Conservation (phyloP, 2,888 invertebrate species). For the Drosophila multiciliata region DNA sequence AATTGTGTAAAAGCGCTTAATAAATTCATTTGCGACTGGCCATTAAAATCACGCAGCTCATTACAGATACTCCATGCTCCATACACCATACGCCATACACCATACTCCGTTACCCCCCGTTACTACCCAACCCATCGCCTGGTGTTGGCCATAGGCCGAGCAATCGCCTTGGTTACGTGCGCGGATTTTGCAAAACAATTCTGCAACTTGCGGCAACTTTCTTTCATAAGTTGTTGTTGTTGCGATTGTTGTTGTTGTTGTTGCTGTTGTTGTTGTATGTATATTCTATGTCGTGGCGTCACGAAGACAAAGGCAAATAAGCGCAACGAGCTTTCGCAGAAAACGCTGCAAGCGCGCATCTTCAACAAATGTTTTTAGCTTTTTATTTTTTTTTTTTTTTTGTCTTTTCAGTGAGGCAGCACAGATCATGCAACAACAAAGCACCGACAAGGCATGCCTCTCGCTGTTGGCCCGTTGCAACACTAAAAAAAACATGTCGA, state of each 20-base stretch:
- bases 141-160: constrained; percentile 7
- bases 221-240: constrained; percentile 58
- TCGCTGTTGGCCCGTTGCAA: not conserved
- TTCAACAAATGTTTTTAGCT: constrained; percentile 60
- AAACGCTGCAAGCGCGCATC: constrained; percentile 80
- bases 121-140: not conserved
- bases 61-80: constrained; percentile 39
- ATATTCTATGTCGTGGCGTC: constrained; percentile 75
- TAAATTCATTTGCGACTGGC: constrained; percentile 75
- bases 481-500: constrained; percentile 1
- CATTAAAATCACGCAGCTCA: constrained; percentile 74
- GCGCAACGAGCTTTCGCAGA: constrained; percentile 73
- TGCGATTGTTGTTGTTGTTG: constrained; percentile 30
- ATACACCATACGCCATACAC: not conserved
- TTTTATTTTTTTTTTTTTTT: not conserved
- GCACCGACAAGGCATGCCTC: constrained; percentile 44
- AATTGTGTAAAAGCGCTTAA: constrained; percentile 79
- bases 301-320: constrained; percentile 80
- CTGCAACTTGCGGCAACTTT: constrained; percentile 71
- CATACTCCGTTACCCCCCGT: not conserved
- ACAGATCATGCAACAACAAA: constrained; percentile 50
- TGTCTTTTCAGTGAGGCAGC: constrained; percentile 21
- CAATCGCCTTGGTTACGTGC: constrained; percentile 66
- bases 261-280: constrained; percentile 24
- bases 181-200: constrained; percentile 69